These are phyloP conservation scores for Chloropsis cyanopogon DNA, from an alignment of 2,113 vertebrate species.

Conservation along the genomic window DNA sequence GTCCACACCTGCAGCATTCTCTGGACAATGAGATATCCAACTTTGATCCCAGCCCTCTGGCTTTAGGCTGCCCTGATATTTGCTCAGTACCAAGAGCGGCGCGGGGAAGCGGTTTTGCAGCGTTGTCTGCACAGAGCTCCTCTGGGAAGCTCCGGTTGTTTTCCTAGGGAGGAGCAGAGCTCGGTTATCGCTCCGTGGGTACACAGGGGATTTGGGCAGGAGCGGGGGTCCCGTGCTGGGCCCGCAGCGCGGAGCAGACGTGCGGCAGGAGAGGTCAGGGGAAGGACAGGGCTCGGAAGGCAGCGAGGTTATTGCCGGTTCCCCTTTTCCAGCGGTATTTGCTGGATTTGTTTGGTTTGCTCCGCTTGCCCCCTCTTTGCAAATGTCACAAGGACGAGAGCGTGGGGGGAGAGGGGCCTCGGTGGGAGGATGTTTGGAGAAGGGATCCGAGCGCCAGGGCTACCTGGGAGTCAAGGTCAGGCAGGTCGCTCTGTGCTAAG, in stretches of 20 bases:
- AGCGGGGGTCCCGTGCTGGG: not conserved
- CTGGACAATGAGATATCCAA: not conserved
- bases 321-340: not conserved
- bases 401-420: not conserved
- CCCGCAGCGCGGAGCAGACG: not conserved
- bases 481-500: not conserved
- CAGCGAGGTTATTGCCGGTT: not conserved
- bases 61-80: not conserved
- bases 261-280: not conserved
- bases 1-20: not conserved
- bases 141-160: not conserved
- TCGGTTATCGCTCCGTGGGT: not conserved
- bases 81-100: not conserved
- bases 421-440: not conserved
- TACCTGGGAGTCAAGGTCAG: not conserved
- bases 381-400: constrained; percentile 1
- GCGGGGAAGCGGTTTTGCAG: not conserved
- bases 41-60: not conserved
- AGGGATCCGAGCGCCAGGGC: not conserved
- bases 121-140: not conserved
- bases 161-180: not conserved
- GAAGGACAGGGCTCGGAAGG: constrained; percentile 1
- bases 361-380: not conserved
- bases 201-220: not conserved
- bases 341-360: not conserved